Evolutionary conservation across 2,113 vertebrate genomes (phyloP).

Genomic region (Lethenteron reissneri): DNA sequence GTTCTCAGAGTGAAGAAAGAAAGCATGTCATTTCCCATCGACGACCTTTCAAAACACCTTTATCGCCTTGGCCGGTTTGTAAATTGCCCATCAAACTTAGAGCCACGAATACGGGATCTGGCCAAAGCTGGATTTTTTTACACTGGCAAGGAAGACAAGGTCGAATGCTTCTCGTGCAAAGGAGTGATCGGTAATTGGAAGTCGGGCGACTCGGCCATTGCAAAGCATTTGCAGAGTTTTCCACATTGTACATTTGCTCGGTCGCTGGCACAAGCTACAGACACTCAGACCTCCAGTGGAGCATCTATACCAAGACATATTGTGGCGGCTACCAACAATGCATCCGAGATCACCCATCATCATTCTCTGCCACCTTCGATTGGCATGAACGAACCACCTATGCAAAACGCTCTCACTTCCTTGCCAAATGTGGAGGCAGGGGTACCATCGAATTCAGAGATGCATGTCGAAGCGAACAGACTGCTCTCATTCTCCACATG

Average conservation of each 20-base stretch:
- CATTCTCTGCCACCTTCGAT: constrained; percentile 20
- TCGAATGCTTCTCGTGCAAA: constrained; percentile 76
- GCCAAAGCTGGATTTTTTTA: constrained; percentile 87
- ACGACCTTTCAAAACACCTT: no score
- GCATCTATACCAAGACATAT: background rate
- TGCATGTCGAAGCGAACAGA: constrained; percentile 58
- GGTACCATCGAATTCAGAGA: constrained; percentile 42
- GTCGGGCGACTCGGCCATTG: constrained; percentile 64
- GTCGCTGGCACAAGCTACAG: constrained; percentile 33
- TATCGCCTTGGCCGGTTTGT: no score
- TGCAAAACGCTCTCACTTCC: no score
- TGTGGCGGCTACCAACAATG: background rate
- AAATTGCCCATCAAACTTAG: no score
- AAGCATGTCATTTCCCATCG: no score
- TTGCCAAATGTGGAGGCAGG: no score
- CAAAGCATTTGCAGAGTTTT: constrained; percentile 74
- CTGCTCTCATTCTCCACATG: constrained; percentile 65
- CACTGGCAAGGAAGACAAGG: constrained; percentile 52
- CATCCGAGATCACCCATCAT: constrained; percentile 21
- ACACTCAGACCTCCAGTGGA: constrained; percentile 19
- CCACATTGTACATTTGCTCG: constrained; percentile 54
- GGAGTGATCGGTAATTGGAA: constrained; percentile 83
- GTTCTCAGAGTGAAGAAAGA: no score
- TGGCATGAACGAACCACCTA: no score
- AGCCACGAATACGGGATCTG: constrained; percentile 23